These are phyloP conservation scores for Leptodon cayanensis DNA, from an alignment of 2,797 vertebrate species.

Conservation along the genomic window DNA sequence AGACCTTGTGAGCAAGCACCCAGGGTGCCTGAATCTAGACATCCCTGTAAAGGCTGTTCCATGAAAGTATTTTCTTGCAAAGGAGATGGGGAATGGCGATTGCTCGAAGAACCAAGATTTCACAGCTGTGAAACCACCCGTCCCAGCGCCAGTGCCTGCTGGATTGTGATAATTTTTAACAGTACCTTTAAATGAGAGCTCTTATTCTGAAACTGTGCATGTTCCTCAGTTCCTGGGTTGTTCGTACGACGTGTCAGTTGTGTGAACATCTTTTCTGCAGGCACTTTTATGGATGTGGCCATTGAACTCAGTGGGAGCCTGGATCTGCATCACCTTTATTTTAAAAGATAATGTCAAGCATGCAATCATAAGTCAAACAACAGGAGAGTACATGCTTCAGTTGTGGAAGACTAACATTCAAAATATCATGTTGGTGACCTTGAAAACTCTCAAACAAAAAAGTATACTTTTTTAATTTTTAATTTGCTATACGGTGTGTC, in stretches of 20 bases:
- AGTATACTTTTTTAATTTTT: background rate
- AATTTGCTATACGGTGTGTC: background rate
- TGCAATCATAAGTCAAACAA: background rate
- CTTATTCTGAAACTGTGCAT: background rate
- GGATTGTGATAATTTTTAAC: background rate
- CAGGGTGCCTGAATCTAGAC: background rate
- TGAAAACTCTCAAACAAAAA: background rate
- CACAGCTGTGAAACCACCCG: background rate
- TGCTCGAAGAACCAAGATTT: background rate
- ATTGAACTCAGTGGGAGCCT: background rate
- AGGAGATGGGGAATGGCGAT: background rate
- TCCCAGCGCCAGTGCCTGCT: background rate
- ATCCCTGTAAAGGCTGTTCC: background rate
- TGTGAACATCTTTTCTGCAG: background rate
- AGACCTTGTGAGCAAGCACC: background rate
- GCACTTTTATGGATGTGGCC: background rate
- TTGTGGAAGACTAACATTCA: background rate
- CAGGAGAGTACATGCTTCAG: fast-evolving
- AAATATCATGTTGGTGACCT: background rate
- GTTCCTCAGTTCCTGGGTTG: background rate
- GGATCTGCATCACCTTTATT: background rate
- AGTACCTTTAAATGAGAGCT: background rate
- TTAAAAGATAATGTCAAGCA: slow-evolving; percentile 13
- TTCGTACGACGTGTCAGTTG: background rate
- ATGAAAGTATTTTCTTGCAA: background rate